These are phyloP conservation scores for Caenorhabditis zanzibari DNA, from an alignment of 2,888 invertebrate genomes.

Conservation along the genomic window DNA sequence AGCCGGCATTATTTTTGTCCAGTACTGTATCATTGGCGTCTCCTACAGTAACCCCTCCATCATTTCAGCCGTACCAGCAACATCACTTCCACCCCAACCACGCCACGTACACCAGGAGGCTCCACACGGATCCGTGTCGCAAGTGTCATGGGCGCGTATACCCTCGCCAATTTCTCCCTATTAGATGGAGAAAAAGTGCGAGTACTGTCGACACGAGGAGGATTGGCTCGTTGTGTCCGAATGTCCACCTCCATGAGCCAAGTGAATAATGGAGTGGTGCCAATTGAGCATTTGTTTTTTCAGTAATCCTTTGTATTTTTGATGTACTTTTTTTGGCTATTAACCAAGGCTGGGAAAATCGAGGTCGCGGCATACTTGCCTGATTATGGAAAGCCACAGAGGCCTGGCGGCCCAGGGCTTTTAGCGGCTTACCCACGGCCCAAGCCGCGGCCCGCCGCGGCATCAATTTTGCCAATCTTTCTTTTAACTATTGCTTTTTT, in stretches of 20 bases:
- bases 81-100: slow-evolving; percentile 31
- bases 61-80: slow-evolving; percentile 45
- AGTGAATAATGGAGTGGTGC: slow-evolving; percentile 67
- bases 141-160: slow-evolving; percentile 29
- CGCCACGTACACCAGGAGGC: slow-evolving; percentile 24
- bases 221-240: slow-evolving; percentile 69
- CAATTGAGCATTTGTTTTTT: slow-evolving; percentile 53
- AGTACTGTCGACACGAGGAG: slow-evolving; percentile 72
- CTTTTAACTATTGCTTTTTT: slow-evolving; percentile 3
- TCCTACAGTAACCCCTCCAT: background rate
- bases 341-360: too few relatives aligned
- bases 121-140: slow-evolving; percentile 46
- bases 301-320: slow-evolving; percentile 16
- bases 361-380: too few relatives aligned
- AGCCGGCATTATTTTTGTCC: too few relatives aligned
- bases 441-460: too few relatives aligned
- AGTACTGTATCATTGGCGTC: too few relatives aligned
- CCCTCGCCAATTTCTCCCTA: slow-evolving; percentile 60
- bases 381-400: too few relatives aligned
- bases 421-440: too few relatives aligned
- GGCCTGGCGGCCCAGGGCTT: too few relatives aligned
- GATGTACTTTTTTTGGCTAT: slow-evolving; percentile 5
- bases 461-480: too few relatives aligned
- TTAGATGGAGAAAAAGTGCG: slow-evolving; percentile 74
- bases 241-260: slow-evolving; percentile 41